These are phyloP conservation scores for Microtus oregoni DNA, from an alignment of 2,113 vertebrate species.

Conservation along the genomic window DNA sequence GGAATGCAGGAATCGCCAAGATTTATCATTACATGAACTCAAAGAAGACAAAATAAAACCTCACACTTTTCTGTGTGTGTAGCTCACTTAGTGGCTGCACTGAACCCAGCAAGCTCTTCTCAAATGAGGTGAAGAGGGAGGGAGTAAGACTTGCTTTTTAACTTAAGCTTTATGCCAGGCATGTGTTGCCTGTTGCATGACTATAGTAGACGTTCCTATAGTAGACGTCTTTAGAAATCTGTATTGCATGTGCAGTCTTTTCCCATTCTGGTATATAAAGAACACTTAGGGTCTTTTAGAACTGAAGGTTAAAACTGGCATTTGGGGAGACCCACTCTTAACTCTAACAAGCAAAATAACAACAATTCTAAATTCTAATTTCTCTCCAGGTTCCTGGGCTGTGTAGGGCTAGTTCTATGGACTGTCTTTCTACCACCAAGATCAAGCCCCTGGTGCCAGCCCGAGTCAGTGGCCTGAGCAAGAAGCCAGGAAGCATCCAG, in stretches of 20 bases:
- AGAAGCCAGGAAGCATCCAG: conserved; percentile 79
- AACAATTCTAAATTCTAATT: background rate
- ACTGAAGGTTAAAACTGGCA: background rate
- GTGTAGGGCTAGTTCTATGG: conserved; percentile 81
- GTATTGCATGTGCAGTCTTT: background rate
- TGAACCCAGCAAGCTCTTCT: background rate
- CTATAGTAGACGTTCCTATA: background rate
- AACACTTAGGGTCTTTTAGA: conserved; percentile 36
- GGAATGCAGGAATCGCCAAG: background rate
- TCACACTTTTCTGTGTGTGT: background rate
- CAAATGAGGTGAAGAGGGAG: background rate
- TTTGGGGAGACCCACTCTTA: background rate
- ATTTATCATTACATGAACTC: background rate
- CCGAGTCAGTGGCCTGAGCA: conserved; percentile 93
- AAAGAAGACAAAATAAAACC: background rate
- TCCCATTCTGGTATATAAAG: background rate
- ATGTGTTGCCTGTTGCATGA: background rate
- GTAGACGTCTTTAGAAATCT: background rate
- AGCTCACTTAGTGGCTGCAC: background rate
- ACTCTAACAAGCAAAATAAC: background rate
- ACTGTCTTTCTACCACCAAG: conserved; percentile 81
- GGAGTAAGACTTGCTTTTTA: background rate
- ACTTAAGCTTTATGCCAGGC: conserved; percentile 1
- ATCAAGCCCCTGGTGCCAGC: conserved; percentile 87
- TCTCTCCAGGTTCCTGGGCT: conserved; percentile 91